Conservation (phyloP, 2,888 invertebrate genomes). For the Gymnocheta viridis region DNA sequence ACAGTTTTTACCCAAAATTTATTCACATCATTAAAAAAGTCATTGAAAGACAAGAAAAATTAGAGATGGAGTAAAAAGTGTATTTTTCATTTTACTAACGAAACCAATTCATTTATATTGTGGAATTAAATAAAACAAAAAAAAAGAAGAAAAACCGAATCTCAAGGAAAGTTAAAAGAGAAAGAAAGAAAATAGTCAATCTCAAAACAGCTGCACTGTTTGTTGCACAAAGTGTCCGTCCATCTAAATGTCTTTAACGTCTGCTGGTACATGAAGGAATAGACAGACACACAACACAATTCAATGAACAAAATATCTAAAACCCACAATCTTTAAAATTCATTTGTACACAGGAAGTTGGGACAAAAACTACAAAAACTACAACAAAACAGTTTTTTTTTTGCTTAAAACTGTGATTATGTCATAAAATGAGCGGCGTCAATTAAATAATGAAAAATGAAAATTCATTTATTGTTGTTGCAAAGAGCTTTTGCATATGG, state of each 20-base stretch:
- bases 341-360: constrained; percentile 65
- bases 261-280: background rate
- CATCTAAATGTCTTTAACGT: constrained; percentile 8
- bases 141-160: background rate
- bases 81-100: constrained; percentile 50
- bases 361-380: constrained; percentile 14
- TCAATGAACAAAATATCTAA: constrained; percentile 6
- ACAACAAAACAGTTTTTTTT: background rate
- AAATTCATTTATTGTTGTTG: constrained; percentile 57
- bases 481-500: constrained; percentile 56
- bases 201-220: constrained; percentile 38
- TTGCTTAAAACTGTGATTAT: constrained; percentile 61
- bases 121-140: background rate
- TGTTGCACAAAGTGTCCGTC: constrained; percentile 23
- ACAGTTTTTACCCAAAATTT: constrained; percentile 27
- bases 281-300: background rate
- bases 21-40: constrained; percentile 56
- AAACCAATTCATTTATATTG: constrained; percentile 55
- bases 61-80: constrained; percentile 28
- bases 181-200: constrained; percentile 15
- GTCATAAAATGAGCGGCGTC: constrained; percentile 68
- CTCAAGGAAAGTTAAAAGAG: constrained; percentile 36
- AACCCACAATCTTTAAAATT: constrained; percentile 65
- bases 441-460: constrained; percentile 65
- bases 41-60: constrained; percentile 43